A percentile compares a stretch with the other conserved stretches of the same genome.
phyloP scores from a whole-genome alignment of 2,113 vertebrate genomes.

The Tachysurus fulvidraco region DNA sequence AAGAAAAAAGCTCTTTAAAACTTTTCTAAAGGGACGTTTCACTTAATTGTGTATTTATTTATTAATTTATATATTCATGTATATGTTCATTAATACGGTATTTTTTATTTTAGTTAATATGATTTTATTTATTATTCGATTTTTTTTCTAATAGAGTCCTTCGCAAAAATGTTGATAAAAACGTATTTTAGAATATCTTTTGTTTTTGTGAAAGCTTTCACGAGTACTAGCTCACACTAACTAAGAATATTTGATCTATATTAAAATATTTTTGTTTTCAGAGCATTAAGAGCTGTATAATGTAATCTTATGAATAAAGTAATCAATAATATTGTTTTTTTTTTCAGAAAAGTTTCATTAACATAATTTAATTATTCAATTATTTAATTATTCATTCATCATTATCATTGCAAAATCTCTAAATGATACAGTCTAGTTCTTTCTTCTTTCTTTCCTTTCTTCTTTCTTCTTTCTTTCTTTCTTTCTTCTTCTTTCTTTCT shows the following conservation, averaged over 20 bases:
- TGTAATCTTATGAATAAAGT: not conserved
- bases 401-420: not conserved
- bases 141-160: not conserved
- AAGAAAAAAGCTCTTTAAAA: not conserved
- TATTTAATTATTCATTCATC: conserved; percentile 5
- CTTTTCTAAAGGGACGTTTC: not conserved
- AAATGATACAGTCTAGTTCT: not conserved
- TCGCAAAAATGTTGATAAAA: not conserved
- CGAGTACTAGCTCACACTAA: not conserved
- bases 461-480: too few relatives aligned
- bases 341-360: not conserved
- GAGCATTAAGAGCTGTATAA: not conserved
- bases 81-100: not conserved
- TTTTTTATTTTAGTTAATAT: not conserved
- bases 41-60: not conserved
- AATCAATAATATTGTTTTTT: not conserved
- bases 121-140: not conserved
- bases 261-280: not conserved
- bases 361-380: conserved; percentile 9
- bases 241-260: not conserved
- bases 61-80: not conserved
- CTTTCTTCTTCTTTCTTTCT: not conserved
- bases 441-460: too few relatives aligned
- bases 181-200: not conserved
- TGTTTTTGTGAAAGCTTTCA: not conserved